Base-by-base conservation (phyloP, 2,797 vertebrate species). In the Sciurus vulgaris region DNA sequence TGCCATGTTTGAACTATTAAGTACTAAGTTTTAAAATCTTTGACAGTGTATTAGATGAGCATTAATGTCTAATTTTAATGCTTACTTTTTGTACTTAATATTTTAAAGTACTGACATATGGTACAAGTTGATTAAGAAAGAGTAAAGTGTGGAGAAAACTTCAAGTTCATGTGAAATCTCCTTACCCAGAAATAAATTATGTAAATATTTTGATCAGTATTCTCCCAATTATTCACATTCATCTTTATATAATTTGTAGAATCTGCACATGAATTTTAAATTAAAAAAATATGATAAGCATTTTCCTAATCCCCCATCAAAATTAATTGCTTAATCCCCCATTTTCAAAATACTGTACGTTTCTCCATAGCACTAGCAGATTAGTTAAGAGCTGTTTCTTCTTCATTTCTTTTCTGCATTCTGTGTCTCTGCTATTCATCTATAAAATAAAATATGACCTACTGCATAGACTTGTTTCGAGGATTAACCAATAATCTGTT, bases 371-470 rank as follows among this genome's bases (percentile, higher is more conserved):
- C n/a, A 47, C 38, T 54, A 86, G 35, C 30, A 51, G 70, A 56
- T 87, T 65, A 56, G 35, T 22, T 83, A 49, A 51, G 63, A 78
- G 59, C 41, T 91, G 3, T 90, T 84, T 84, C 70, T 86, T 92
- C 65, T 89, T 77, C 59, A 35, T 47, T 88, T 93, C 59, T 90
- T 86, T 85, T 76, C 85, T 92, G 51, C 41, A 73, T 82, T 93
- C 44, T 86, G 3, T 85, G 59, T 67, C 54, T 89, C 69, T 72
- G 35, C 74, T 91, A 8, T 95, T 54, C 28, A 41, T 56, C 49
- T 95, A 30, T 67, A 65, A 87, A 94, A 78, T 35, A 89, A 67
- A 72, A 17, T 72, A 35, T 18, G 61, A 38, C 74, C n/a, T 33
- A 54, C 24, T 82, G 54, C 14, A 15, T 65, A 35, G 47, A 38